These are phyloP conservation scores for Monopis laevigella DNA, from an alignment of 2,888 invertebrate genomes.

Conservation along the genomic window DNA sequence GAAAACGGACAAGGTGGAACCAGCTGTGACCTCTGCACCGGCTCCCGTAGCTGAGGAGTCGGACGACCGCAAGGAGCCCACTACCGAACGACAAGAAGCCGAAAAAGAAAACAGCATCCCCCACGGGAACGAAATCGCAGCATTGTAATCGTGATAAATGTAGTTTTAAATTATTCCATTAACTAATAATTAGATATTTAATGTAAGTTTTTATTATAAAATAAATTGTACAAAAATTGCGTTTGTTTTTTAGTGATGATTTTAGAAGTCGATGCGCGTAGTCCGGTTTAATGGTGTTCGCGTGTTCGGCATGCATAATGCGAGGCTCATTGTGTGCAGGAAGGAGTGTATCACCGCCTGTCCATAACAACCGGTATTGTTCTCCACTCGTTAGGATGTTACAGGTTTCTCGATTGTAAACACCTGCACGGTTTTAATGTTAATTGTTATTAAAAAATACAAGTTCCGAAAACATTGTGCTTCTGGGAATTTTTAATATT, in stretches of 20 bases:
- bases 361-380: conserved; percentile 11
- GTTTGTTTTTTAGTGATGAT: conserved; percentile 35
- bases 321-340: neutral
- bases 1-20: conserved; percentile 2
- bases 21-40: neutral
- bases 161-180: conserved; percentile 11
- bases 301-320: conserved; percentile 10
- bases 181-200: conserved; percentile 53
- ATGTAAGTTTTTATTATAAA: conserved; percentile 39
- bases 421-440: neutral
- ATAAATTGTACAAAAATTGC: conserved; percentile 48
- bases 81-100: too few relatives aligned
- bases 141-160: conserved; percentile 9
- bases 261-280: too few relatives aligned
- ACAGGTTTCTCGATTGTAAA: neutral
- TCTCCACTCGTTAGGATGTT: neutral
- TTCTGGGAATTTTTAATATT: too few relatives aligned
- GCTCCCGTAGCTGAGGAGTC: conserved; percentile 27
- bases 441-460: too few relatives aligned
- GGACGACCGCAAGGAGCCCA: conserved; percentile 34
- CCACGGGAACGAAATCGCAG: conserved; percentile 41
- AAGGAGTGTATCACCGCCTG: conserved; percentile 1
- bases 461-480: too few relatives aligned
- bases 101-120: conserved; percentile 47
- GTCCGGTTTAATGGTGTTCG: conserved; percentile 13